Base-by-base conservation (phyloP, 2,113 vertebrate genomes). In the Pangasianodon gigas region DNA sequence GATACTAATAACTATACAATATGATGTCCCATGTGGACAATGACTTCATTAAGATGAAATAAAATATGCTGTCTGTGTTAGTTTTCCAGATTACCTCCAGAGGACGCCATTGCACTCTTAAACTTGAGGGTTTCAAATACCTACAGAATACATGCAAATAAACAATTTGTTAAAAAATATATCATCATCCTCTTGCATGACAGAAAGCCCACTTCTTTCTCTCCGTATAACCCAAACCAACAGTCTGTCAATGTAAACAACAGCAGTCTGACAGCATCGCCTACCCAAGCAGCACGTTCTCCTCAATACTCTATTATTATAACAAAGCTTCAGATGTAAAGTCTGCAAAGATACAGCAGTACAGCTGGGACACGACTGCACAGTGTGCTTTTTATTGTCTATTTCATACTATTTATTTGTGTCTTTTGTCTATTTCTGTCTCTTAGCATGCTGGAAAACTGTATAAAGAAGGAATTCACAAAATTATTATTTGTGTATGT, bases 31-130 rank as follows among this genome's bases (percentile, higher is more conserved):
- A 24, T 60, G 19, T 37, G 32, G 21, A 46, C 13, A 48, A 56
- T 56, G 46, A 67, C 56, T 21, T 79, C 62, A 89, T 52, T 54
- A 71, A 71, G 65, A 71, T 74, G 21, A 81, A 75, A 79, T 37
- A 26, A 65, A 77, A 32, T 46, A 89, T 65, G 52, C n/a, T 60
- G n/a, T 60, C 54, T 84, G 19, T 74, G 14, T 44, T 83, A 44
- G 19, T 79, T 87, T 71, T 24, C 19, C 81, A 67, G 26, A 93
- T 87, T 91, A 96, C 96, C 96, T 93, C 77, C 93, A 92, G 41
- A 90, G 90, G 10, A 90, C 32, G 88, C 95, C 96, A 96, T 96
- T 93, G 94, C 85, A 90, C 93, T 90, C 54, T 90, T 85, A 91
- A 85, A 46, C 67, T 46, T 54, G 85, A 88, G 32, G 29, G 52